Conservation (phyloP, 2,797 vertebrate species). For the Pampus argenteus region DNA sequence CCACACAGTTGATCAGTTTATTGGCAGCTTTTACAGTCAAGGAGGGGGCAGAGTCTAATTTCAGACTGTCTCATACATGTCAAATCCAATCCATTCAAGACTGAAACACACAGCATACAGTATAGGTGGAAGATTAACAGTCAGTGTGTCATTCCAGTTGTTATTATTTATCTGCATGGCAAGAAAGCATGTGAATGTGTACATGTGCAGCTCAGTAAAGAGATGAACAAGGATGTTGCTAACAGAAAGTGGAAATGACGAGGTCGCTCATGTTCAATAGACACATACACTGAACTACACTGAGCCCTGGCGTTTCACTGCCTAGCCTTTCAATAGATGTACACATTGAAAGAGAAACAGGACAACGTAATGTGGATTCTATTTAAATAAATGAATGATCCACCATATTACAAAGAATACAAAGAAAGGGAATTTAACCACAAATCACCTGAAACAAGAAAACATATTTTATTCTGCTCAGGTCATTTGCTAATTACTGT, state of each 20-base stretch:
- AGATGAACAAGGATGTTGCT: conserved; percentile 21
- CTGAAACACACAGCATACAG: conserved; percentile 36
- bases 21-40: conserved; percentile 24
- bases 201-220: conserved; percentile 15
- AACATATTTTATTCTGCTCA: no score
- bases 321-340: not conserved
- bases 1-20: conserved; percentile 35
- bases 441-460: no score
- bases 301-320: not conserved
- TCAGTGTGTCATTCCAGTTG: conserved; percentile 49
- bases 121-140: conserved; percentile 57
- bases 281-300: conserved; percentile 14
- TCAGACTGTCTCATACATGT: conserved; percentile 14
- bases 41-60: conserved; percentile 4
- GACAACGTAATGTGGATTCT: no score
- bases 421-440: no score
- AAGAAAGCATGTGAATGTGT: conserved; percentile 20
- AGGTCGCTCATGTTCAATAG: not conserved
- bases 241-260: conserved; percentile 24
- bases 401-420: no score
- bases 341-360: no score
- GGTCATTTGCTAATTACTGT: not conserved
- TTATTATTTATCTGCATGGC: conserved; percentile 22
- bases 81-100: conserved; percentile 21
- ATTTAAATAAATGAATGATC: no score